phyloP scores from a whole-genome alignment of 2,113 vertebrate genomes.

The Chauna torquata region DNA sequence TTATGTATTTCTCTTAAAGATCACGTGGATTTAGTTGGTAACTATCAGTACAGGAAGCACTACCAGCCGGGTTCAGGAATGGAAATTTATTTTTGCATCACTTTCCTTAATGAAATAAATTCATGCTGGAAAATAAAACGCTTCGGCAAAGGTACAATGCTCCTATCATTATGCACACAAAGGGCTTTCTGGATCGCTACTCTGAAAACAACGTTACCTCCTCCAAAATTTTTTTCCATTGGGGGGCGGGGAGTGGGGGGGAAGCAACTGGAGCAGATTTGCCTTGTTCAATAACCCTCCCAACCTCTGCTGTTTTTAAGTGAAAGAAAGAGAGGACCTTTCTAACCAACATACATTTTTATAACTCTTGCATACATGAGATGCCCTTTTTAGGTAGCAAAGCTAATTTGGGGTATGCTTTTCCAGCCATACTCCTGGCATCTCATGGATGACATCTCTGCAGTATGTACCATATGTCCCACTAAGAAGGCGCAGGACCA shows the following conservation, averaged over 20 bases:
- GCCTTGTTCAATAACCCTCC: background rate
- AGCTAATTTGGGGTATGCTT: background rate
- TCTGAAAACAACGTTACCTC: background rate
- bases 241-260: too few relatives aligned
- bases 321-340: background rate
- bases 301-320: background rate
- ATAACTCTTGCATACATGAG: conserved; percentile 19
- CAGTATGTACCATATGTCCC: conserved; percentile 61
- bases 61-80: background rate
- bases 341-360: background rate
- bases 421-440: background rate
- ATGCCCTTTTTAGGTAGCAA: conserved; percentile 58
- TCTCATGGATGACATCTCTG: conserved; percentile 66
- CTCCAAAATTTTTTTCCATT: background rate
- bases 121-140: background rate
- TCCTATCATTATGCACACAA: background rate
- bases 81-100: background rate
- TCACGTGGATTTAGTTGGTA: background rate
- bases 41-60: background rate
- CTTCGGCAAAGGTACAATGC: background rate
- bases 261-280: conserved; percentile 28
- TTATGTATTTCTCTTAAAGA: background rate
- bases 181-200: background rate
- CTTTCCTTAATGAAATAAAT: background rate
- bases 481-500: conserved; percentile 37